Base-by-base conservation (phyloP, 2,888 invertebrate genomes). In the Athalia circularis region DNA sequence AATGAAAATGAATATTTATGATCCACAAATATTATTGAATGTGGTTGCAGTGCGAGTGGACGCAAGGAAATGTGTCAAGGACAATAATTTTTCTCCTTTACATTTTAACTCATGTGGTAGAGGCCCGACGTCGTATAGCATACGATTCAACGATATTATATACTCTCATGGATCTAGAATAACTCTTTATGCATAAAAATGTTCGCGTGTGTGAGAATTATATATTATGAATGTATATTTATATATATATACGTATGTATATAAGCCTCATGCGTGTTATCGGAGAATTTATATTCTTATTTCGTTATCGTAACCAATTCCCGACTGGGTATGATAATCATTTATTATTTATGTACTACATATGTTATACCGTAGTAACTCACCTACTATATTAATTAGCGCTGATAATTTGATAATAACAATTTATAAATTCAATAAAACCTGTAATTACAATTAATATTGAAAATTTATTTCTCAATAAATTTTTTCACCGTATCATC, bases 1-100 rank as follows among this genome's bases (percentile, higher is more conserved):
- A 72, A 72, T 72, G 47, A 72, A 72, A 47, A 72, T 72, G 72
- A 72, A 72, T 72, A 72, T 72, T 72, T 72, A 72, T 72, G 72
- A 8, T 72, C 47, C 45, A 72, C 72, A 72, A 72, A 72, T 72
- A 72, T 72, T 72, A 72, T 72, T 72, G 59, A 72, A 72, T 59
- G 59, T 59, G 59, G 59, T 67, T 67, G 13, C 43, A 29, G 15
- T 47, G 13, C 11, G 72, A 57, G 72, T 15, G 72, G 59, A 72
- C 72, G 52, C 54, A 54, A 11, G 43, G 45, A 72, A 72, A 59
- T 72, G 59, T 72, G 72, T 72, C 72, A 72, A 72, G 72, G 72
- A 57, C 72, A 59, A 72, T 72, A 72, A 72, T 72, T 72, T 47
- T 29, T 29, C 29, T 29, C 1, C 57, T 72, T 59, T 45, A 72